Evolutionary conservation across 2,888 invertebrate genomes (phyloP).

Genomic region (Himalopsyche anomala): DNA sequence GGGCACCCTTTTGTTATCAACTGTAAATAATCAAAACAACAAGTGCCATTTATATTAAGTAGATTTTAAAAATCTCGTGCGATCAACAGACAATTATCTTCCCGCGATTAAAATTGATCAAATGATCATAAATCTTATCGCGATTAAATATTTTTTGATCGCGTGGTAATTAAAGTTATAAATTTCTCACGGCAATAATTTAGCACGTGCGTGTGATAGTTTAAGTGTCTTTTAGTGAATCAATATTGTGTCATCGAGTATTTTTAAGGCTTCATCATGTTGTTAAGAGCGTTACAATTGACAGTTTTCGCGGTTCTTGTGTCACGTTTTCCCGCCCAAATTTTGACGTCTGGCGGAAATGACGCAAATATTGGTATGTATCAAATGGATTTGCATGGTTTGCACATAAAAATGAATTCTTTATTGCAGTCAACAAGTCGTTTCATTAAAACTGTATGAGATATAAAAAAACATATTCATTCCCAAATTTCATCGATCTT

Average conservation of each 20-base stretch:
- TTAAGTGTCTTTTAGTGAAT: not conserved
- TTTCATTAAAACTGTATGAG: too few species aligned
- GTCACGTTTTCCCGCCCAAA: conserved; percentile 52
- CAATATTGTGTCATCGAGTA: not conserved
- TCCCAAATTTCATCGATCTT: too few species aligned
- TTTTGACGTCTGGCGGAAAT: conserved; percentile 41
- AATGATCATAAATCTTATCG: not conserved
- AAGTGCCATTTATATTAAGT: not conserved
- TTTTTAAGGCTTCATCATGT: not conserved
- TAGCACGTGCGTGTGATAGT: not conserved
- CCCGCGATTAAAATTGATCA: not conserved
- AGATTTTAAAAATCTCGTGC: not conserved
- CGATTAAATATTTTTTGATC: too few species aligned
- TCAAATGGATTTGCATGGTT: not conserved
- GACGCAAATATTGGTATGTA: conserved; percentile 37
- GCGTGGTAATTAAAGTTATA: not conserved
- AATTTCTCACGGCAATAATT: not conserved
- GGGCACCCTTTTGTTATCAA: conserved; percentile 2
- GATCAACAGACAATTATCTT: not conserved
- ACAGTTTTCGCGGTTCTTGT: conserved; percentile 46
- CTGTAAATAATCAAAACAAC: not conserved
- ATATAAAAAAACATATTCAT: too few species aligned
- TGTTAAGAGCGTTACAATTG: not conserved
- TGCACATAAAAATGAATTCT: not conserved
- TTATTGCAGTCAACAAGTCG: not conserved